Evolutionary conservation across 2,888 invertebrate genomes (phyloP).

Genomic region (Folsomia candida): DNA sequence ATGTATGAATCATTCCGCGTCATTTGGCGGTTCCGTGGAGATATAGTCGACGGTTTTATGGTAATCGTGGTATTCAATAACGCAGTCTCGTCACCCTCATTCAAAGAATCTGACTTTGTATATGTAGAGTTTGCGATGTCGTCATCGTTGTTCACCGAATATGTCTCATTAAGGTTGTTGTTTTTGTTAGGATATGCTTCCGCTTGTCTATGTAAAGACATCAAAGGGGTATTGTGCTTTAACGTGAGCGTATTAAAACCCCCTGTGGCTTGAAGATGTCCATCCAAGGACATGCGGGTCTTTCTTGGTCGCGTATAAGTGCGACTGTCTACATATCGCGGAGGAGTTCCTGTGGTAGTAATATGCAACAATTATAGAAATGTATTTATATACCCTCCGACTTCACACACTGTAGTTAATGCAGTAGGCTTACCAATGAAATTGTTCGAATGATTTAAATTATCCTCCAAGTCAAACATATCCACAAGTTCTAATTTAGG

Average conservation of each 20-base stretch:
- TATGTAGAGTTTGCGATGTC: not conserved
- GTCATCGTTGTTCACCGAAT: constrained; percentile 22
- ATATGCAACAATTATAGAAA: too few species aligned
- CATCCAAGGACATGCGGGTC: constrained; percentile 30
- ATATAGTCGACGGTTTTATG: not conserved
- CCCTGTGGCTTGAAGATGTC: not conserved
- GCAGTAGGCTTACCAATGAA: not conserved
- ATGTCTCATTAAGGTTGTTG: constrained; percentile 42
- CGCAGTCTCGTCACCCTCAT: not conserved
- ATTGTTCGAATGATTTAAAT: not conserved
- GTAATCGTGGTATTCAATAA: not conserved
- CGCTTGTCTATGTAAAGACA: constrained; percentile 16
- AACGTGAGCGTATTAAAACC: not conserved
- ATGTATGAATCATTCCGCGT: not conserved
- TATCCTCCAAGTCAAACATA: not conserved
- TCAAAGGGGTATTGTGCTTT: constrained; percentile 14
- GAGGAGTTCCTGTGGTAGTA: constrained; percentile 17
- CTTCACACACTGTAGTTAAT: too few species aligned
- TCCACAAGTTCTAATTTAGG: not conserved
- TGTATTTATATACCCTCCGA: too few species aligned
- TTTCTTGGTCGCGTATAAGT: constrained; percentile 46
- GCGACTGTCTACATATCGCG: constrained; percentile 36
- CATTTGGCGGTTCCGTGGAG: not conserved
- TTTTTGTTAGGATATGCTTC: not conserved
- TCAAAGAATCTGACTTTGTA: not conserved